A percentile compares a stretch with the other conserved stretches of the same genome.
These are phyloP conservation scores for Trogon melanurus DNA, from an alignment of 2,113 vertebrate species.

Conservation along the genomic window DNA sequence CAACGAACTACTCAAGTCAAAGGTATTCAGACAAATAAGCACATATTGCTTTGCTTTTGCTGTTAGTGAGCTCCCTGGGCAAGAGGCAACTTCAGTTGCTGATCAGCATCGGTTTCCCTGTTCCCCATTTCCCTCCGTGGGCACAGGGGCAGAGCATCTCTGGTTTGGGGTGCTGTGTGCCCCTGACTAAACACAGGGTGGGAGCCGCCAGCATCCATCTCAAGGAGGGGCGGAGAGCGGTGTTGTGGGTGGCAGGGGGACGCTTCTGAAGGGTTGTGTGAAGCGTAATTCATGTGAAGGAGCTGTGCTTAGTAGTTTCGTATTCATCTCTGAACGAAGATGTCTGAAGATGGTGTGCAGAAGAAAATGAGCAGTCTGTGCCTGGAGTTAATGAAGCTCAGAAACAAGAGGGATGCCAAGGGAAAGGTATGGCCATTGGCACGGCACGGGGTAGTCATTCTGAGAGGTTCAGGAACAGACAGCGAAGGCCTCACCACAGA, in stretches of 20 bases:
- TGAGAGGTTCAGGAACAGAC: neutral
- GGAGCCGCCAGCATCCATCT: accelerated
- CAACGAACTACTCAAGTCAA: constrained; percentile 91
- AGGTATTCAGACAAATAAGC: constrained; percentile 74
- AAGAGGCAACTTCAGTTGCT: neutral
- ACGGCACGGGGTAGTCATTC: neutral
- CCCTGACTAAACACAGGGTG: neutral
- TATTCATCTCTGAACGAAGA: constrained; percentile 61
- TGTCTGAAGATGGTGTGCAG: constrained; percentile 88
- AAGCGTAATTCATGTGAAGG: neutral
- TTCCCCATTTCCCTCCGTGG: accelerated
- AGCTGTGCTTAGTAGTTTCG: neutral
- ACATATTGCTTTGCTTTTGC: neutral
- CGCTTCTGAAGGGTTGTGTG: neutral
- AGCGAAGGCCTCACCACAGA: neutral
- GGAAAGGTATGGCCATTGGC: constrained; percentile 73
- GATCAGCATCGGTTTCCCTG: neutral
- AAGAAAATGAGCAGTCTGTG: constrained; percentile 88
- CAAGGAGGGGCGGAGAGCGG: neutral
- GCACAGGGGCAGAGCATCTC: neutral
- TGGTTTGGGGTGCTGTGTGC: neutral
- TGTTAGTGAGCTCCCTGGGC: neutral
- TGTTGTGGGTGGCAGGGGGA: neutral
- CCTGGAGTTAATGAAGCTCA: constrained; percentile 89
- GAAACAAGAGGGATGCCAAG: constrained; percentile 85